A percentile compares a stretch with the other conserved stretches of the same genome.
Evolutionary conservation across 1,140 invertebrate species (phyloP).

Genomic region (Drosophila gunungcola): DNA sequence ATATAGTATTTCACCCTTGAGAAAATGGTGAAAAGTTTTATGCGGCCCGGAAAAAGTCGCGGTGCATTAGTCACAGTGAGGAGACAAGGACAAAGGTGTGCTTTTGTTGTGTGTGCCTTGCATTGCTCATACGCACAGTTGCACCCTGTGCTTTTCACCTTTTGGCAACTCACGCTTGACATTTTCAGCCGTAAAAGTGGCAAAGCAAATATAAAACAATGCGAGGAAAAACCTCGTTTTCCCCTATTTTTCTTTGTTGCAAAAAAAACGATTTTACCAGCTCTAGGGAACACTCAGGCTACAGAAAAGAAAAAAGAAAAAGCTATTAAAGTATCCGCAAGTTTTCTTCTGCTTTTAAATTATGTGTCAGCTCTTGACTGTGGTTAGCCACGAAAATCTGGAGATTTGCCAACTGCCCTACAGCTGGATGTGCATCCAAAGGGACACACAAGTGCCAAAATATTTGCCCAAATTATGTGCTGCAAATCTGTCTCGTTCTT

Average conservation of each 20-base stretch:
- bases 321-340: conserved; percentile 27
- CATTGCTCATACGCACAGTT: conserved; percentile 75
- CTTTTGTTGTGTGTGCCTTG: conserved; percentile 26
- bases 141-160: conserved; percentile 45
- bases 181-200: conserved; percentile 57
- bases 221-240: conserved; percentile 17
- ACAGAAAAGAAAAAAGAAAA: conserved; percentile 7
- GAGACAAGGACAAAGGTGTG: conserved; percentile 58
- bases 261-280: conserved; percentile 20
- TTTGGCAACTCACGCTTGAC: conserved; percentile 56
- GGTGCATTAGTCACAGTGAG: conserved; percentile 72
- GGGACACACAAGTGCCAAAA: conserved; percentile 31
- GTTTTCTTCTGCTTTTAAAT: conserved; percentile 20
- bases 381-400: conserved; percentile 12
- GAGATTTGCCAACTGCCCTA: conserved; percentile 20
- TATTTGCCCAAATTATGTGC: conserved; percentile 62
- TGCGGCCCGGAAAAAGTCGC: conserved; percentile 52
- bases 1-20: conserved; percentile 47
- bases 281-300: conserved; percentile 16
- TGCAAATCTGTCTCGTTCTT: conserved; percentile 29
- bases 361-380: conserved; percentile 26
- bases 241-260: background rate
- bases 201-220: conserved; percentile 53
- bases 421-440: conserved; percentile 1
- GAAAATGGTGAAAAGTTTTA: conserved; percentile 51